Evolutionary conservation across 2,888 invertebrate genomes (phyloP).

Genomic region (Sphaerophoria rueppellii): DNA sequence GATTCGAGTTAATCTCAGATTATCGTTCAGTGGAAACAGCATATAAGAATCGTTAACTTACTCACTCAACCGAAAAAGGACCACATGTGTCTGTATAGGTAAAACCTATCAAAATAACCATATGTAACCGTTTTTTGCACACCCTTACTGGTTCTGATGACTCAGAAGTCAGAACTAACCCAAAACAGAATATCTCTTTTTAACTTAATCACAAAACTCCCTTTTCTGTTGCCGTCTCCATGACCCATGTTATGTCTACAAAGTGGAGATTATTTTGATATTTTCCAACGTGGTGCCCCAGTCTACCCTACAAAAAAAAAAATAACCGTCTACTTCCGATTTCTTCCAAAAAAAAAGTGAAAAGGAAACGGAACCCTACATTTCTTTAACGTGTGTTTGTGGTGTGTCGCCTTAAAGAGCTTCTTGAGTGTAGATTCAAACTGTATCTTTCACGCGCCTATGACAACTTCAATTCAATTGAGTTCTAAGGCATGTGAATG

Average conservation of each 20-base stretch:
- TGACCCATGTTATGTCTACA: constrained; percentile 26
- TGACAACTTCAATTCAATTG: constrained; percentile 31
- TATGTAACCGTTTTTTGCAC: not conserved
- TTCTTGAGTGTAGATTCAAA: not conserved
- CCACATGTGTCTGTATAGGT: not conserved
- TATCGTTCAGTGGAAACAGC: too few relatives aligned
- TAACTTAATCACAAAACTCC: constrained; percentile 17
- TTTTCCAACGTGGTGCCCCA: too few relatives aligned
- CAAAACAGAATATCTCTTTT: not conserved
- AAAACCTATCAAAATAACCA: constrained; percentile 3
- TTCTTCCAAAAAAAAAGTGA: not conserved
- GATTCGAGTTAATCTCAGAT: too few relatives aligned
- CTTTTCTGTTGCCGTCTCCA: constrained; percentile 6
- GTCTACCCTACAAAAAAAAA: not conserved
- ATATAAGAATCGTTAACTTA: too few relatives aligned
- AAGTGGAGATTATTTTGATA: constrained; percentile 18
- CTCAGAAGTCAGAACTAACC: not conserved
- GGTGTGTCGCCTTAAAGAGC: constrained; percentile 1
- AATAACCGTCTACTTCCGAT: constrained; percentile 21
- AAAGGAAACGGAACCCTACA: not conserved
- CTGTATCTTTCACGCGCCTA: constrained; percentile 12
- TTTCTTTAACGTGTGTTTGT: constrained; percentile 12
- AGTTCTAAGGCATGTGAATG: not conserved
- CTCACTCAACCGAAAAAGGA: too few relatives aligned
- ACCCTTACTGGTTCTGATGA: not conserved